phyloP scores from a whole-genome alignment of 2,888 invertebrate species.

The Ormia ochracea region DNA sequence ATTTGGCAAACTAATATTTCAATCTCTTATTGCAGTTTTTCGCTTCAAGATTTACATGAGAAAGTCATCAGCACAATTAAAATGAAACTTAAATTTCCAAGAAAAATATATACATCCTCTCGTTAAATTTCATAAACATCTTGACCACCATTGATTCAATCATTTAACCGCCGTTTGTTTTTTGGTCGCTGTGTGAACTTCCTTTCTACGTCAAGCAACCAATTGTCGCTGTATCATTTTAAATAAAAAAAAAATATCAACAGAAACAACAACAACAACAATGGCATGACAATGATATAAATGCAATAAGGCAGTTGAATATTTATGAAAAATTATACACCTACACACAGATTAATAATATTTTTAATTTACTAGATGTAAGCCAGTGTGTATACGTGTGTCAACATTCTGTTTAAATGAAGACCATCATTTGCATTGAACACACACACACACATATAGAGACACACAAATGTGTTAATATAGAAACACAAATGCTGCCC shows the following conservation, averaged over 20 bases:
- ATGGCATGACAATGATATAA: not conserved
- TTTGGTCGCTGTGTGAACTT: slow-evolving; percentile 24
- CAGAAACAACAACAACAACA: not conserved
- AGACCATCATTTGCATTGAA: slow-evolving; percentile 26
- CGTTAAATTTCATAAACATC: not conserved
- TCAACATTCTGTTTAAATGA: slow-evolving; percentile 1
- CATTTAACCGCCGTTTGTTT: slow-evolving; percentile 18
- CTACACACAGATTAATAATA: slow-evolving; percentile 27
- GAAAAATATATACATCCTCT: too few species aligned
- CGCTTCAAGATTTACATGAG: too few species aligned
- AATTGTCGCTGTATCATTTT: slow-evolving; percentile 36
- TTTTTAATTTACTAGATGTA: not conserved
- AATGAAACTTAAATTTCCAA: too few species aligned
- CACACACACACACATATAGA: not conserved
- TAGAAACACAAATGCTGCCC: not conserved
- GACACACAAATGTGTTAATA: too few species aligned
- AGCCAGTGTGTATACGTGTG: not conserved
- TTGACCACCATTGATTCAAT: not conserved
- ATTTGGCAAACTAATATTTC: too few species aligned
- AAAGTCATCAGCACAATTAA: too few species aligned
- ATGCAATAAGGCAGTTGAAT: slow-evolving; percentile 27
- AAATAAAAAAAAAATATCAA: slow-evolving; percentile 9
- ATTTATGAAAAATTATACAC: slow-evolving; percentile 44
- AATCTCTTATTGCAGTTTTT: too few species aligned
- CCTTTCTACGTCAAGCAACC: slow-evolving; percentile 38